Base-by-base conservation (phyloP, 2,797 vertebrate genomes). In the Mastacembelus armatus region DNA sequence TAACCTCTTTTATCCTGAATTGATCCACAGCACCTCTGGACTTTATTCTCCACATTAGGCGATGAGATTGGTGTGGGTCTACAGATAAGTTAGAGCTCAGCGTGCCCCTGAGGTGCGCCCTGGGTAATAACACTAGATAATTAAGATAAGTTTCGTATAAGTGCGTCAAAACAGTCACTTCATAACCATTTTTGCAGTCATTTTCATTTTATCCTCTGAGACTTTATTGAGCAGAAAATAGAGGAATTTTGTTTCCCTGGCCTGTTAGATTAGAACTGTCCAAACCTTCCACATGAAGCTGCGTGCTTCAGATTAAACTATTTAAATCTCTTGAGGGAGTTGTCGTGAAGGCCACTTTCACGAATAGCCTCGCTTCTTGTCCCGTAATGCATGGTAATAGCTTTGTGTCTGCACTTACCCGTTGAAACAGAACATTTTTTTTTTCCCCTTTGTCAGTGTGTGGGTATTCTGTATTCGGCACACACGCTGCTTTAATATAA, bases 1-100 rank as follows among this genome's bases (percentile, higher is more conserved):
- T 80, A 79, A 81, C 76, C 84, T 83, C 59, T 66, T 80, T 79
- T 83, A 75, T 86, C 78, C 60, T 27, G 50, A 51, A 85, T 72
- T 73, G 82, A 85, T 81, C 57, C 6, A 5, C 32, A 10, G 35
- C 62, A 32, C 44, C 57, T 71, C 36, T 67, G 56, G 58, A 69
- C 60, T 75, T 57, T 4, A 12, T 38, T 40, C 24, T 49, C 51
- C 29, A 39, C 74, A 74, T 83, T 77, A 73, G 47, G 29, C 40
- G 69, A 75, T 63, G 64, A 24, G 29, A 57, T 45, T 15, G 51
- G 30, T 6, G 15, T 39, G 14, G 33, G 21, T 63, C 64, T 73
- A 30, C 57, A 33, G 42, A 27, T 52, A 22, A 27, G 11, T 33
- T 22, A 7, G 47, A 0, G 21, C 60, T 18, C 22, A 15, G 8